Evolutionary conservation across 2,797 vertebrate genomes (phyloP), one percentile per base, ranked within the genome.

Genomic region (Valencia hispanica): DNA sequence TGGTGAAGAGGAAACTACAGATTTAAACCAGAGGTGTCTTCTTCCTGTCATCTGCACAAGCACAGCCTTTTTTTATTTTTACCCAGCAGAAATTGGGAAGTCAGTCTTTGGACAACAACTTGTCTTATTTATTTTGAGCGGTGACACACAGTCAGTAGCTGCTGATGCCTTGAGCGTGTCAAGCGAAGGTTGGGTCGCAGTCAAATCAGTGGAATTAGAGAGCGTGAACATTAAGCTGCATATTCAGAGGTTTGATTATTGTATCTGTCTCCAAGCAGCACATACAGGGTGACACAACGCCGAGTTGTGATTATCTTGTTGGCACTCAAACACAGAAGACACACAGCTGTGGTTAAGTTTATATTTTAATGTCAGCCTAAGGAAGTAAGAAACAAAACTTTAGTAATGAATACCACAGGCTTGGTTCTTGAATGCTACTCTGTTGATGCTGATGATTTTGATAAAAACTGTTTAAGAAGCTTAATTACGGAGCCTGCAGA

Each of bases 121-220:
- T 41, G 63, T 43, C 39, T 43, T 12, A 66, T 66, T 66, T 66
- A 66, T 66, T 66, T 66, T n/a, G 36, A 15, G 39, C 4, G 0
- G 63, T 74, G 76, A 80, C 84, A 82, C 79, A 78, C 77, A 74
- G 39, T 91, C 85, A 90, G 84, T 90, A 86, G 87, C 57, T 18
- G 68, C 75, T 39, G 84, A 79, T 81, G 83, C 71, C 78, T 70
- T 76, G 76, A 85, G 86, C 65, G 34, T 73, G 77, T 86, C 72
- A 41, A 25, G 3, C 0, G 39, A 25, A 66, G 63, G 63, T 34
- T 41, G 63, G 63, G 36, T 39, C n/a, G 25, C 36, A 66, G 63
- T 66, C 63, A 66, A n/a, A 0, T 2, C 39, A n/a, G 22, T 41
- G 63, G 63, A 66, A n/a, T 43, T 66, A 43, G 10, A 41, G 12